Evolutionary conservation across 30 jellyfish, hydroid and myxozoan species (phyloP), one percentile per base, ranked within the genome.

Genomic region (Pelagia noctiluca): DNA sequence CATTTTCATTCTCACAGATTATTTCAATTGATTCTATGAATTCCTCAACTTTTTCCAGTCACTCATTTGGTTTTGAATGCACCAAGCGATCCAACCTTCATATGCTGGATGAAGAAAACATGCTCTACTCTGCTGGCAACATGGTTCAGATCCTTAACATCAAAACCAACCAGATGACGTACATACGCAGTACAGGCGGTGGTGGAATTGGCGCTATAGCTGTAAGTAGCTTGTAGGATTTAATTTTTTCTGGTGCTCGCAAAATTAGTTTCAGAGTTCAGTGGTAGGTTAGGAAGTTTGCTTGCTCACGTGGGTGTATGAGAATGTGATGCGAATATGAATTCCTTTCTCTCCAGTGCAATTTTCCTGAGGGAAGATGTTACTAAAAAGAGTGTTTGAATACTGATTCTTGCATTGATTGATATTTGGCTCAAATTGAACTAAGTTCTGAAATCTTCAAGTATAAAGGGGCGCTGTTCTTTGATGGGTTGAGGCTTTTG

Each of bases 61-160:
- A 92, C 72, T 92, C 96, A 1, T 92, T 92, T 86, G 98, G 98
- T 18, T 92, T 65, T 80, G 96, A 92, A 74, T 92, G 98, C 61
- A 86, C 87, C 13, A 92, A 80, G 60, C 72, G 98, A 50, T 79
- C 91, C 28, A 92, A 92, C 33, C 57, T 92, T 76, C 94, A 86
- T 35, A 82, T 92, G 95, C 50, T 92, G 50, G 90, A 93, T 34
- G 54, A 52, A 1, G 96, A 80, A 24, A 64, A 86, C 52, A 33
- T 92, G 52, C 2, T 92, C 18, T 92, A 85, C 71, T 80, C 92
- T 31, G 89, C 94, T 92, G 98, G 98, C 35, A 92, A 92, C 63
- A 46, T 63, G 16, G 90, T 77, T 26, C 96, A 92, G 66, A 78
- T 85, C 25, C 73, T 92, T 1, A 75, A 86, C 76, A 52, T 92